Evolutionary conservation across 2,888 invertebrate genomes (phyloP).

Genomic region (Belgica antarctica): DNA sequence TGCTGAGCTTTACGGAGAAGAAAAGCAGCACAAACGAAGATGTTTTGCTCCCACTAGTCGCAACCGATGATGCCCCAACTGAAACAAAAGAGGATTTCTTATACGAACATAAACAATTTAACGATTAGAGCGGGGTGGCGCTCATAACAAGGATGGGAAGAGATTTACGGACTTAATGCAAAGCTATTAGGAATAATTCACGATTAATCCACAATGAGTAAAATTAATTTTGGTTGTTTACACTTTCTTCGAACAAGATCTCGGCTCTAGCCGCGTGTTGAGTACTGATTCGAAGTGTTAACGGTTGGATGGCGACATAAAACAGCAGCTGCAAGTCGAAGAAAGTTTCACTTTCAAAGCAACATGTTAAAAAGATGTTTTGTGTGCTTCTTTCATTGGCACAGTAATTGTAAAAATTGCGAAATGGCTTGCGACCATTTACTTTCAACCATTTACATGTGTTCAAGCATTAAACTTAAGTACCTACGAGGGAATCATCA

Average conservation of each 20-base stretch:
- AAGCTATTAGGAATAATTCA: background rate
- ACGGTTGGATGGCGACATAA: conserved; percentile 3
- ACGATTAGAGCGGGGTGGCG: background rate
- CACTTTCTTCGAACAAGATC: background rate
- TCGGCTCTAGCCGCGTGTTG: background rate
- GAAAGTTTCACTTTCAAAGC: conserved; percentile 12
- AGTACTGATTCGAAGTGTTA: background rate
- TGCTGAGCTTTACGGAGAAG: background rate
- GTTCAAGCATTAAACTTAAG: background rate
- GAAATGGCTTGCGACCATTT: no score
- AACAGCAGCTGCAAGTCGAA: background rate
- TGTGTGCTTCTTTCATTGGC: background rate
- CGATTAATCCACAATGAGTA: conserved; percentile 4
- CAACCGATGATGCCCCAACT: background rate
- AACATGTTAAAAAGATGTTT: background rate
- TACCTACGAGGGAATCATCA: background rate
- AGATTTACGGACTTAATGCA: background rate
- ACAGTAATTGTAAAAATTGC: background rate
- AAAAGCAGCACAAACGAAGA: background rate
- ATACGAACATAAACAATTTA: background rate
- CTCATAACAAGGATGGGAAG: background rate
- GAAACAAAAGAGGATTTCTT: background rate
- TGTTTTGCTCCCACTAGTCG: background rate
- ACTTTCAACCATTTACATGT: conserved; percentile 11
- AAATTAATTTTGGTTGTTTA: conserved; percentile 1